Base-by-base conservation (phyloP, 2,113 vertebrate genomes). In the Penelope pileata region DNA sequence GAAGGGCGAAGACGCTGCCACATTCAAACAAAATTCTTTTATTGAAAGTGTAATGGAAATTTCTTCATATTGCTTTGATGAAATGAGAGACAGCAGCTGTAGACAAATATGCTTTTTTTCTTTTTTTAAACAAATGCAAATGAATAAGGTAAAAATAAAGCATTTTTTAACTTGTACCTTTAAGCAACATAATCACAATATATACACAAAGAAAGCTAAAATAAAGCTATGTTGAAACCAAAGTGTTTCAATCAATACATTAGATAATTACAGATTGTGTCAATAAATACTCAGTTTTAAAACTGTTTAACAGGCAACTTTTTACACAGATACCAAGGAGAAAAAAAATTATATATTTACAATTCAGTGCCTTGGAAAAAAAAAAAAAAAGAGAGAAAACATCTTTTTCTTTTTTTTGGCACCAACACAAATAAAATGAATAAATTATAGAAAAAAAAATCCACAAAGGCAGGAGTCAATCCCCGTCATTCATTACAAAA, bases 1-100 rank as follows among this genome's bases (percentile, higher is more conserved):
- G 40, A 8, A 75, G 38, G 48, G 78, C 6, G 5, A 83, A 85
- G 64, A 27, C 5, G 0, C 53, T 15, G 45, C 45, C 53, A 0
- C 72, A 77, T 82, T 87, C 88, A 94, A 97, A 94, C 90, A 96
- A 91, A 96, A 90, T 87, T 89, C 12, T 96, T 98, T 99, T 98
- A 98, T 99, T 98, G 98, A 98, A 98, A 98, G 98, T 96, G 95
- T 98, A 98, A 98, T 98, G 98, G 98, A 98, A 98, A 98, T 98
- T 98, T 98, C 98, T 98, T 99, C 97, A 98, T 98, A 99, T 98
- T 98, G 98, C 98, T 98, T 98, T 92, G 96, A 99, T 98, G 98
- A 99, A 98, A 99, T 98, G 98, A 98, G 91, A 97, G 95, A 98
- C 97, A 98, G 98, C 98, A 98, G 97, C 98, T 98, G 95, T 93